These are phyloP conservation scores for Sminthurides aquaticus DNA, from an alignment of 2,888 invertebrate species.

Conservation along the genomic window DNA sequence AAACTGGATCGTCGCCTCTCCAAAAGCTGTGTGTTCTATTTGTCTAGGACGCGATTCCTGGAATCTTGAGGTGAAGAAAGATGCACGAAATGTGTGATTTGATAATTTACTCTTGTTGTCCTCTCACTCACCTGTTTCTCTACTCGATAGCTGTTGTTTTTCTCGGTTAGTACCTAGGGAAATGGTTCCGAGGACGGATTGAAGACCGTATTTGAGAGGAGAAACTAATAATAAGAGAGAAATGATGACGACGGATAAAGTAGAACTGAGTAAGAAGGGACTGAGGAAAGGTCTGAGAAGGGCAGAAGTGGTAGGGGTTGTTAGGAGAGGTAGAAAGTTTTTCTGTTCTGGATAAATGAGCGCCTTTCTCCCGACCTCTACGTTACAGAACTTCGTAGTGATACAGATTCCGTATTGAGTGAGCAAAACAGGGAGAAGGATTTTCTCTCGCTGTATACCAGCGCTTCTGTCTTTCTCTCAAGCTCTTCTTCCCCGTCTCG, in stretches of 20 bases:
- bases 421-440: background rate
- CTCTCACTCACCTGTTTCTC: background rate
- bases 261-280: background rate
- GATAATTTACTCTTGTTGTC: too few relatives aligned
- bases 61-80: too few relatives aligned
- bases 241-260: background rate
- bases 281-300: background rate
- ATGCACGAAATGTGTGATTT: too few relatives aligned
- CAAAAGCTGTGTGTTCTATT: too few relatives aligned
- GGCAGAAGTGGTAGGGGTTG: background rate
- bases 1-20: too few relatives aligned
- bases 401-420: too few relatives aligned
- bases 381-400: background rate
- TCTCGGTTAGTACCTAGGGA: too few relatives aligned
- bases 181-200: too few relatives aligned
- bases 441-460: slow-evolving; percentile 6
- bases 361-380: slow-evolving; percentile 2
- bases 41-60: too few relatives aligned
- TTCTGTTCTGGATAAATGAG: slow-evolving; percentile 1
- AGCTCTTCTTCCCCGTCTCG: background rate
- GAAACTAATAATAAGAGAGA: background rate
- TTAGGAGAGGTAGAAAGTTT: background rate
- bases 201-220: too few relatives aligned
- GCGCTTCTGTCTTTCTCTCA: background rate
- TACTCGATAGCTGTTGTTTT: too few relatives aligned